Base-by-base conservation (phyloP, 2,888 invertebrate species). In the Hydropsyche betteni region DNA sequence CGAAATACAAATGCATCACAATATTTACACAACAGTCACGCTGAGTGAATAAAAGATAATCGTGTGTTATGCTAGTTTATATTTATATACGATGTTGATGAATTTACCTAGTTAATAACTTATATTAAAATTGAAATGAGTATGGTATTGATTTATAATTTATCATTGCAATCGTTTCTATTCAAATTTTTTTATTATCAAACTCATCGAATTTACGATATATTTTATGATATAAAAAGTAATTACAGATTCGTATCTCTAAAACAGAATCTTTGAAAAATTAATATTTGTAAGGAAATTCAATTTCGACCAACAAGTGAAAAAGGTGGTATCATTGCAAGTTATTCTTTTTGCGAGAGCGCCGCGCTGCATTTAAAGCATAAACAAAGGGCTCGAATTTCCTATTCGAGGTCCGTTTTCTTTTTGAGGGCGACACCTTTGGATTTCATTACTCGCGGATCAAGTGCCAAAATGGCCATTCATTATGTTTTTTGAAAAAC, bases 401-500 rank as follows among this genome's bases (percentile, higher is more conserved):
- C 76, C 76, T 58, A 74, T 74, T 74, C 74, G 73, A 52, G 76
- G 55, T 14, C 74, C 34, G 33, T 71, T 53, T 74, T 52, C 64
- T 61, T 12, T 34, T 61, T 68, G 68, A 70, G 58, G 61, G 69
- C 74, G 64, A 34, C n/a, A 64, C 55, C 68, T 73, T 14, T 34
- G 53, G 69, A 61, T 61, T 16, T 44, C 14, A 61, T 44, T 44
- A 44, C 44, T 38, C 44, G 58, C 58, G 2, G 51, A 16, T 70
- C 36, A 34, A 33, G 61, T 55, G 53, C 16, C 53, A 70, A 72
- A 72, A 72, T 74, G 78, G 77, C 75, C 77, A 78, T 77, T 77
- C 75, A 77, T 70, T 36, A 44, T 14, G 36, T 68, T 70, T 52
- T 24, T 24, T 24, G 24, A 24, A 24, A 24, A 24, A 24, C 24